Evolutionary conservation across 2,888 invertebrate species (phyloP), one percentile per base, ranked within the genome.

Genomic region (Panopea generosa): DNA sequence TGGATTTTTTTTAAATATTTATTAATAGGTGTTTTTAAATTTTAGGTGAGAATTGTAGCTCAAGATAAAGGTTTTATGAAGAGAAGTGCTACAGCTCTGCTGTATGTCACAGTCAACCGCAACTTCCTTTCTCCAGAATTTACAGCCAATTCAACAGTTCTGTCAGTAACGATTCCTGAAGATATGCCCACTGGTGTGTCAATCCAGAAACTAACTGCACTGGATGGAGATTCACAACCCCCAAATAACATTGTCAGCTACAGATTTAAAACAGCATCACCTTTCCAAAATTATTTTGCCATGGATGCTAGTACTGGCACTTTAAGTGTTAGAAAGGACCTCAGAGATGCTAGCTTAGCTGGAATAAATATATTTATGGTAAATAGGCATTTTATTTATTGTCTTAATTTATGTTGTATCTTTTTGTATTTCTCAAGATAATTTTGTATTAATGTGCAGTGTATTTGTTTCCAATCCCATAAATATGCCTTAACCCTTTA

Each of bases 31-130:
- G n/a, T n/a, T n/a, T n/a, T n/a, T n/a, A n/a, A n/a, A 7, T 33
- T 82, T 22, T 80, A 89, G 89, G 60, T 89, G 18, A 56, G 80
- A 26, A 82, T 86, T 18, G 52, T 66, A 18, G 89, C 87, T 11
- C 53, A 77, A 24, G 91, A 91, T 70, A 85, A 86, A 47, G 90
- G 89, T 16, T 24, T 56, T 9, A 86, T 87, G 14, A 69, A 84
- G 2, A 56, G 81, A 22, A 62, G 69, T 26, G 83, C 82, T 1
- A 77, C 61, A 29, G 88, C 84, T 6, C 43, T 83, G 16, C 61
- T 89, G 18, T 75, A 61, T 27, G 85, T 90, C 6, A 84, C 68
- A 43, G 86, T 91, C 33, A 72, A 70, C 40, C 82, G 82, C 27
- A 87, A 89, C 68, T 77, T 87, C 24, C 3, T 59, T 1, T 11